Percentiles rank a stretch among this genome's conserved stretches.
Evolutionary conservation across 1,140 invertebrate genomes (phyloP).

Genomic region (Drosophila burlai): DNA sequence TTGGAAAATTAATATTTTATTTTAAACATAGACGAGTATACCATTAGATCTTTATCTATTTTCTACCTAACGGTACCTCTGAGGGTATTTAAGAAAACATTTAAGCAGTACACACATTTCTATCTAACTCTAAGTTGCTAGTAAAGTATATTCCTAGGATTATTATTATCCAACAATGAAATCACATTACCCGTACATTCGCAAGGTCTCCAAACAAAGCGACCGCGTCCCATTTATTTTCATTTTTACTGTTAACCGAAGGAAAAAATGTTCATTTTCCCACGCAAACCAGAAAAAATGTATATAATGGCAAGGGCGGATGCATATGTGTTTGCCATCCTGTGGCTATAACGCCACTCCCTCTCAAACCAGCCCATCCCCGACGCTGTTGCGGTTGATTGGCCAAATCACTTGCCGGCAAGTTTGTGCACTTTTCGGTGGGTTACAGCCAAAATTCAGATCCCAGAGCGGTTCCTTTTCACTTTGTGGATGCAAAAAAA

Average conservation of each 20-base stretch:
- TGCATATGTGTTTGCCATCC: conserved; percentile 20
- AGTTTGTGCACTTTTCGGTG: conserved; percentile 48
- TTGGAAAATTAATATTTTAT: not conserved
- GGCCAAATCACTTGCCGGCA: conserved; percentile 66
- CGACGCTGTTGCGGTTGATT: conserved; percentile 60
- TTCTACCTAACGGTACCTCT: not conserved
- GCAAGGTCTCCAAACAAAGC: conserved; percentile 15
- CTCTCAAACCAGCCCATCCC: not conserved
- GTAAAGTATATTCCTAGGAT: not conserved
- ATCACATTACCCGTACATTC: not conserved
- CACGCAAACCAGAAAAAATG: conserved; percentile 26
- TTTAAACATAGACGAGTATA: no score
- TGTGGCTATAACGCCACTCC: conserved; percentile 12
- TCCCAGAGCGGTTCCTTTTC: conserved; percentile 5
- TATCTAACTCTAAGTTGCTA: no score
- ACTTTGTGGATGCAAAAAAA: conserved; percentile 18
- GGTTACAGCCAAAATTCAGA: conserved; percentile 2
- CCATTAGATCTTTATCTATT: not conserved
- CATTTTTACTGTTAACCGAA: conserved; percentile 55
- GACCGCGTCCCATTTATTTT: conserved; percentile 57
- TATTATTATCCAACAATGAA: conserved; percentile 1
- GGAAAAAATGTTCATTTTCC: conserved; percentile 41
- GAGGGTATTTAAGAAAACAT: not conserved
- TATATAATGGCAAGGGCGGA: conserved; percentile 37
- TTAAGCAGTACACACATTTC: not conserved